A percentile compares a stretch with the other conserved stretches of the same genome.
phyloP scores from a whole-genome alignment of 2,888 invertebrate species.

The Erebia aethiops region DNA sequence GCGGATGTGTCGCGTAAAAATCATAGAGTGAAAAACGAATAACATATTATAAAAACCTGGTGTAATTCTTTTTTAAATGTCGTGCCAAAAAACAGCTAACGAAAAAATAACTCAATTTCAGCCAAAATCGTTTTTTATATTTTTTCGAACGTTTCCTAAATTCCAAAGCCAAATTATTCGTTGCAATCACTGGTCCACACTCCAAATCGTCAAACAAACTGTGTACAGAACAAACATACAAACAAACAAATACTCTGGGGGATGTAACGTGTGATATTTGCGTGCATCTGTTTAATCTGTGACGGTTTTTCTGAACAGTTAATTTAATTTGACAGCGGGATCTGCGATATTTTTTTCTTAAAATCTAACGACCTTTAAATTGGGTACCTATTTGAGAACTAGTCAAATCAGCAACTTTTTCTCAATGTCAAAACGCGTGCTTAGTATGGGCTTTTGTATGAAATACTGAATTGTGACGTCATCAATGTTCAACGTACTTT shows the following conservation, averaged over 20 bases:
- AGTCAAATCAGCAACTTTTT: no score
- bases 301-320: neutral
- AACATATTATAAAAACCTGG: no score
- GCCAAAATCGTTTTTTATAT: neutral
- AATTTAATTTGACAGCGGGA: neutral
- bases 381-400: no score
- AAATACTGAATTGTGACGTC: no score
- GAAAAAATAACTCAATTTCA: neutral
- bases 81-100: neutral
- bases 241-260: neutral
- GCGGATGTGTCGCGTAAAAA: no score
- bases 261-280: constrained; percentile 16
- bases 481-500: no score
- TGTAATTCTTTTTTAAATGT: no score
- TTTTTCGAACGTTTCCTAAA: neutral
- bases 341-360: neutral
- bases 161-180: constrained; percentile 10
- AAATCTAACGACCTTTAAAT: neutral
- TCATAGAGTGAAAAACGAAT: no score
- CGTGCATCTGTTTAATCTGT: constrained; percentile 14
- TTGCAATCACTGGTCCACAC: constrained; percentile 2
- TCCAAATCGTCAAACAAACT: constrained; percentile 18
- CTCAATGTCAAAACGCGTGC: no score
- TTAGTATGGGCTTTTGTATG: no score
- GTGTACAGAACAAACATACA: constrained; percentile 13